Base-by-base conservation (phyloP, 2,797 vertebrate species). In the Micrastur ruficollis region DNA sequence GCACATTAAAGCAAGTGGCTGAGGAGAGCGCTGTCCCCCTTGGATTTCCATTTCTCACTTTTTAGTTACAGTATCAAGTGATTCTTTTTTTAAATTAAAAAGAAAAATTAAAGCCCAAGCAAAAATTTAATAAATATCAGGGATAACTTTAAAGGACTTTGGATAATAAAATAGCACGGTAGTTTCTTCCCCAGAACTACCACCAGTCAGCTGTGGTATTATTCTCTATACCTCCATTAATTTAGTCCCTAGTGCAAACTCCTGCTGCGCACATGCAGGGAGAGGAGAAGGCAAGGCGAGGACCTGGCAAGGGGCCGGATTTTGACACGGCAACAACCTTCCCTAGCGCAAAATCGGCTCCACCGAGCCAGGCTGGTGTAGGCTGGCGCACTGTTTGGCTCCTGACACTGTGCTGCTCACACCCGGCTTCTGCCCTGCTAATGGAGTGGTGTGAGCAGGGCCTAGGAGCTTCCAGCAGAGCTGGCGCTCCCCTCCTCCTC, bases 21-120 rank as follows among this genome's bases (percentile, higher is more conserved):
- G 0, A 29, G 56, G 8, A 27, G 20, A n/a, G 2, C 1, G 22
- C 52, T 11, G 19, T 3, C 8, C 13, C 15, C 15, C 0, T 1
- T 8, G 78, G 13, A 1, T 8, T 3, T 3, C 62, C 50, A 7
- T 22, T n/a, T 23, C 56, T 26, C 14, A 6, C 47, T 46, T 14
- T 20, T 22, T 12, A 16, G 8, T 26, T 20, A 22, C 58, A 61
- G 49, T 27, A 47, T 3, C 36, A 5, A 34, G 47, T 38, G 11
- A 25, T 36, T 34, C 16, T 31, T 47, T 19, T 6, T 52, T 16
- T 6, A 3, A 31, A 16, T 81, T 29, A 15, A 31, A 40, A 9
- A 31, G 31, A 31, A 36, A 3, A 19, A 5, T 16, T 5, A 21
- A 59, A 75, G 42, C 31, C 67, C 76, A 32, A 36, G 63, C 21